phyloP scores from a whole-genome alignment of 2,113 vertebrate species.

The Poeciliopsis occidentalis region DNA sequence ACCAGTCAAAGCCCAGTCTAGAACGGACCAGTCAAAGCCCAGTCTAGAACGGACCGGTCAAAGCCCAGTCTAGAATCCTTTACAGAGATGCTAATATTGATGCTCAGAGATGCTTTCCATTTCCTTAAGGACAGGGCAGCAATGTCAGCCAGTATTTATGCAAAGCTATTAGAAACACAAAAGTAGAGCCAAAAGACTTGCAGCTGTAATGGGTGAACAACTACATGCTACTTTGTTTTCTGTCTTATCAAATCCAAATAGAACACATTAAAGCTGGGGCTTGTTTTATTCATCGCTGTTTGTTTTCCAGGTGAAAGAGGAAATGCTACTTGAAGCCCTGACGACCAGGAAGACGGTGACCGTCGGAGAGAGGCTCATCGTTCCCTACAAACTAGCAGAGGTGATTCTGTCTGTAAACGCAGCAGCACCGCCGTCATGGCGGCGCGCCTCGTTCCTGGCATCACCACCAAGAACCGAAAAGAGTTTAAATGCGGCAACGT shows the following conservation, averaged over 20 bases:
- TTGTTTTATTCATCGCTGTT: neutral
- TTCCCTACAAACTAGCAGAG: constrained; percentile 95
- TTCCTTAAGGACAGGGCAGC: too few species aligned
- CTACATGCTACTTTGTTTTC: neutral
- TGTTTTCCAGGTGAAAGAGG: constrained; percentile 90
- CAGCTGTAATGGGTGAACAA: neutral
- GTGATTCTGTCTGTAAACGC: constrained; percentile 66
- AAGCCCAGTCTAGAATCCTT: neutral
- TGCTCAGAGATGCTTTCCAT: neutral
- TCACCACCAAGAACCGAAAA: neutral
- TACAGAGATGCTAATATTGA: neutral
- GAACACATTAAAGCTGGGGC: too few species aligned
- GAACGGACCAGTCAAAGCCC: neutral
- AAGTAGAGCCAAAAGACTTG: neutral
- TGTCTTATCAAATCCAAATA: neutral
- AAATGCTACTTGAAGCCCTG: constrained; percentile 95
- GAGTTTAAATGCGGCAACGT: neutral
- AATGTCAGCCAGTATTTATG: too few species aligned
- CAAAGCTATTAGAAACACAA: too few species aligned
- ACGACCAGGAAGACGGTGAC: constrained; percentile 96
- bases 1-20: neutral
- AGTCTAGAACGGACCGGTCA: too few species aligned
- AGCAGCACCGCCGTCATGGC: neutral
- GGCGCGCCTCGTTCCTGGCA: neutral
- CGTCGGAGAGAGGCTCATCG: constrained; percentile 94